phyloP scores from a whole-genome alignment of 2,797 vertebrate species.

The Notamacropus eugenii region DNA sequence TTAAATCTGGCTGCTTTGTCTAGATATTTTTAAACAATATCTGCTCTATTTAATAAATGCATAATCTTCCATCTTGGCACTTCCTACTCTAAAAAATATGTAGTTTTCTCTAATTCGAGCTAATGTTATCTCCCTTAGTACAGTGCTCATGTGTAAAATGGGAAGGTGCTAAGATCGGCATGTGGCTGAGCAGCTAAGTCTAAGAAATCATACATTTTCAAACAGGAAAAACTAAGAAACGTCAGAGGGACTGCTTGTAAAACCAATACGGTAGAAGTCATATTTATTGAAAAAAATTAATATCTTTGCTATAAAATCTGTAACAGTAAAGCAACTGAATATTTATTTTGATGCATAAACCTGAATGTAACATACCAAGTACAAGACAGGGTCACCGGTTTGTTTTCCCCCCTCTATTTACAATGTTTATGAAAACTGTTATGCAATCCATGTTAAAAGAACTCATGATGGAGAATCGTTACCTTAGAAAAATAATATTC shows the following conservation, averaged over 20 bases:
- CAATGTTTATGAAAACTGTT: slow-evolving; percentile 88
- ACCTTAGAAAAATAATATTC: slow-evolving; percentile 91
- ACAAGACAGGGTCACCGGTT: slow-evolving; percentile 88
- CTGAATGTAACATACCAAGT: slow-evolving; percentile 89
- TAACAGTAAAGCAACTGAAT: slow-evolving; percentile 89
- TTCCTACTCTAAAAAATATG: slow-evolving; percentile 22
- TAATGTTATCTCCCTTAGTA: slow-evolving; percentile 31
- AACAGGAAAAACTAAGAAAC: slow-evolving; percentile 24
- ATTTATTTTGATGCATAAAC: slow-evolving; percentile 89
- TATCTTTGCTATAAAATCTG: slow-evolving; percentile 90
- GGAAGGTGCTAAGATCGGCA: neutral
- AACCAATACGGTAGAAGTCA: slow-evolving; percentile 85
- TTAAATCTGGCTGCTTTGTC: neutral
- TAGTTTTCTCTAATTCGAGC: slow-evolving; percentile 54
- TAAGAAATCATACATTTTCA: neutral
- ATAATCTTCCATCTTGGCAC: slow-evolving; percentile 17
- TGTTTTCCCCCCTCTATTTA: slow-evolving; percentile 84
- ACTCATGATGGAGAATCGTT: slow-evolving; percentile 86
- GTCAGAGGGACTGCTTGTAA: slow-evolving; percentile 68
- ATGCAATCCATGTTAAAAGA: slow-evolving; percentile 87
- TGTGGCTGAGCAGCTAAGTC: neutral
- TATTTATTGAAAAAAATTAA: slow-evolving; percentile 90
- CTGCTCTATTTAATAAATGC: slow-evolving; percentile 7
- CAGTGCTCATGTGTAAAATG: slow-evolving; percentile 16
- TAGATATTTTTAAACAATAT: slow-evolving; percentile 20